Evolutionary conservation across 1,140 invertebrate species (phyloP).

Genomic region (Globodera rostochiensis): DNA sequence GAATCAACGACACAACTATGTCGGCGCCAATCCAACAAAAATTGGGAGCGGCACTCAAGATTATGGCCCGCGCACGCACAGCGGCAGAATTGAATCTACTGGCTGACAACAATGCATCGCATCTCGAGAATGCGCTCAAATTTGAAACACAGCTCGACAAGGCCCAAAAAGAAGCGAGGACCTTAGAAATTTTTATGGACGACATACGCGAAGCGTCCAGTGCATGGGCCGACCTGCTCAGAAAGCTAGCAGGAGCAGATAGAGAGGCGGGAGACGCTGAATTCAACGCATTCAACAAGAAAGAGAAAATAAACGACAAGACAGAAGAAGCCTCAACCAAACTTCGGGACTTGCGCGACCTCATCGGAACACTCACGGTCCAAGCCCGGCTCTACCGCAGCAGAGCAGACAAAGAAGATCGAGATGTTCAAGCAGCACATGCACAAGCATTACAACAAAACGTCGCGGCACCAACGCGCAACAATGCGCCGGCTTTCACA

Average conservation of each 20-base stretch:
- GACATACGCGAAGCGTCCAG: background rate
- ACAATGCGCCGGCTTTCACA: background rate
- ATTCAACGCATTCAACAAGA: background rate
- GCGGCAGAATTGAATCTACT: too few species aligned
- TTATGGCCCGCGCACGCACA: too few species aligned
- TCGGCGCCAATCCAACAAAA: too few species aligned
- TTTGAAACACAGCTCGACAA: too few species aligned
- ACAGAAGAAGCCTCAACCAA: background rate
- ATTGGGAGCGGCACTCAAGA: too few species aligned
- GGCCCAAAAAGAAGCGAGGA: too few species aligned
- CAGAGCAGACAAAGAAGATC: constrained; percentile 8
- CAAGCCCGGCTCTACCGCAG: background rate
- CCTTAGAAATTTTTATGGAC: too few species aligned
- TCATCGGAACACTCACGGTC: background rate
- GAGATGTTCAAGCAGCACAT: background rate
- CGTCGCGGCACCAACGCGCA: background rate
- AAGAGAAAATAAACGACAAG: background rate
- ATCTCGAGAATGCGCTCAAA: too few species aligned
- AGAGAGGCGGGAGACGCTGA: background rate
- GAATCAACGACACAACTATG: too few species aligned
- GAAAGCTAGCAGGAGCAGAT: background rate
- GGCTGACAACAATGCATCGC: too few species aligned
- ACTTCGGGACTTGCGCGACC: background rate
- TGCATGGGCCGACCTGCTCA: background rate
- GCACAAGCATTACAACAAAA: too few species aligned